Conservation (phyloP, 1,140 invertebrate species). For the Helicorthomorpha holstii region DNA sequence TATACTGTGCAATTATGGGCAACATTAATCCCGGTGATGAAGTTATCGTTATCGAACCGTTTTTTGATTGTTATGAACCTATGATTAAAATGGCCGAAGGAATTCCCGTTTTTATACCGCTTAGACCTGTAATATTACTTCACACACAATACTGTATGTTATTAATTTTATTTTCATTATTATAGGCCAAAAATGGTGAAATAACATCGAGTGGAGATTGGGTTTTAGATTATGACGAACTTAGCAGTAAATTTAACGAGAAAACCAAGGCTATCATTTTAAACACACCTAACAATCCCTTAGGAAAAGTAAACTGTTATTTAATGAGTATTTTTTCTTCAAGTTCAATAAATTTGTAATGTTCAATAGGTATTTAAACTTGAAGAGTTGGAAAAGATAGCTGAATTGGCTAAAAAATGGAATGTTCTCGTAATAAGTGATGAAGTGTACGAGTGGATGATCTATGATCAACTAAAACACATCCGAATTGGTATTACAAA, state of each 20-base stretch:
- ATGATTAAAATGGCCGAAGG: slow-evolving; percentile 82
- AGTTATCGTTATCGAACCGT: slow-evolving; percentile 93
- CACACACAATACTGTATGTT: background rate
- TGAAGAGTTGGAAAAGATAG: slow-evolving; percentile 50
- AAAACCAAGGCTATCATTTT: slow-evolving; percentile 92
- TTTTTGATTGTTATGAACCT: slow-evolving; percentile 93
- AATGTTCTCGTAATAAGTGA: slow-evolving; percentile 82
- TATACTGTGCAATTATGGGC: slow-evolving; percentile 70
- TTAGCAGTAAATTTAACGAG: slow-evolving; percentile 61
- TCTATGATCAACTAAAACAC: slow-evolving; percentile 71
- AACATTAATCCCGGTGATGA: slow-evolving; percentile 58
- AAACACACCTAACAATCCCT: slow-evolving; percentile 91
- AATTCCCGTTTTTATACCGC: slow-evolving; percentile 64
- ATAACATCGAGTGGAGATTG: slow-evolving; percentile 62
- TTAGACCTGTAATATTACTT: slow-evolving; percentile 48
- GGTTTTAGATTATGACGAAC: slow-evolving; percentile 65
- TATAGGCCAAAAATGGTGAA: background rate
- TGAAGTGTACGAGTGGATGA: slow-evolving; percentile 97
- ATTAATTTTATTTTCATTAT: background rate
- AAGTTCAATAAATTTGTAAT: slow-evolving; percentile 18
- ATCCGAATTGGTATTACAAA: slow-evolving; percentile 58
- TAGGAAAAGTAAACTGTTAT: slow-evolving; percentile 57
- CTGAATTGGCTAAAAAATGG: slow-evolving; percentile 74
- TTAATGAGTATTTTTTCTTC: background rate
- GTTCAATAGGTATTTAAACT: slow-evolving; percentile 26